A percentile compares a stretch with the other conserved stretches of the same genome.
Conservation (phyloP, 2,113 vertebrate species). For the Neotragus pygmaeus region DNA sequence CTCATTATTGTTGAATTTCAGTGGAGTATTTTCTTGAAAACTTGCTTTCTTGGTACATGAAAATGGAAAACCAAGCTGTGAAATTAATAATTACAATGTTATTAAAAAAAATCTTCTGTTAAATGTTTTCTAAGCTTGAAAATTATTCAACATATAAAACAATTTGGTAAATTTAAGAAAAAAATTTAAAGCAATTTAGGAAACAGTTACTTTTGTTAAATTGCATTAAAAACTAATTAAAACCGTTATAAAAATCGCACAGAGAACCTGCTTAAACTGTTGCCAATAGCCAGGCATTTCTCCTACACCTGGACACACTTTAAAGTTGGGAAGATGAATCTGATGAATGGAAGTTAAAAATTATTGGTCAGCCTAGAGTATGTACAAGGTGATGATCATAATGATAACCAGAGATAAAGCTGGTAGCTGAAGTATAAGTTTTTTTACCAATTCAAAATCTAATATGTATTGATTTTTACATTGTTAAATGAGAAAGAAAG, state of each 20-base stretch:
- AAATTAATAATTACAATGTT: conserved; percentile 41
- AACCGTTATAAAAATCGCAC: conserved; percentile 2
- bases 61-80: background rate
- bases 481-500: conserved; percentile 6
- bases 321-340: background rate
- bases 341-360: background rate
- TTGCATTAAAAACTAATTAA: conserved; percentile 46
- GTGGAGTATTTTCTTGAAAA: conserved; percentile 28
- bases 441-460: conserved; percentile 42
- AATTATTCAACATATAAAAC: conserved; percentile 27
- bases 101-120: background rate
- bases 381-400: background rate
- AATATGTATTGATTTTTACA: background rate
- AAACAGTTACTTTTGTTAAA: conserved; percentile 34
- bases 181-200: background rate
- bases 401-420: conserved; percentile 2
- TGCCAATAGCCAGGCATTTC: background rate
- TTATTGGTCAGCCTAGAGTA: background rate
- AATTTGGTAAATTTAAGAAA: conserved; percentile 16
- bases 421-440: background rate
- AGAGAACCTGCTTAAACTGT: conserved; percentile 9
- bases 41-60: conserved; percentile 29
- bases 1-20: conserved; percentile 39
- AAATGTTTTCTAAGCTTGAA: conserved; percentile 44
- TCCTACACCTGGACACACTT: background rate